A percentile compares a stretch with the other conserved stretches of the same genome.
These are phyloP conservation scores for Drosophila percnosoma DNA, from an alignment of 2,888 invertebrate genomes.

Conservation along the genomic window DNA sequence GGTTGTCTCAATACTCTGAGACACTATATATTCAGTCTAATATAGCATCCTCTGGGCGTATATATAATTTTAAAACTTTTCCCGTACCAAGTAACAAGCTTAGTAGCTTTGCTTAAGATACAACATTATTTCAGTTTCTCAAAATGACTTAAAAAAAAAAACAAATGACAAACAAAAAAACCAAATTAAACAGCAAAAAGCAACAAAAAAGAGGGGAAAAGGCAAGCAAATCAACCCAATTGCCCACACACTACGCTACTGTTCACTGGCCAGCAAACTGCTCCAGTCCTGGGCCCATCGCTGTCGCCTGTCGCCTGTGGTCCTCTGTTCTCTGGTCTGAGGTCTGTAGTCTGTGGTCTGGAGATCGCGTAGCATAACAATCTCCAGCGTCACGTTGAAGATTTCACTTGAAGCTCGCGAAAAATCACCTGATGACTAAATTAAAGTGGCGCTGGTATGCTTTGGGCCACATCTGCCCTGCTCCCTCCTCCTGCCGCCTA, in stretches of 20 bases:
- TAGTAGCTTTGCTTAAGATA: not conserved
- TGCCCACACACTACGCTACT: slow-evolving; percentile 74
- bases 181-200: slow-evolving; percentile 17
- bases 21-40: not conserved
- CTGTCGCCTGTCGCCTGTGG: slow-evolving; percentile 11
- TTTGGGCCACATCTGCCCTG: slow-evolving; percentile 61
- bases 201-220: not conserved
- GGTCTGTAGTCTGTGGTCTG: slow-evolving; percentile 20
- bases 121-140: slow-evolving; percentile 13
- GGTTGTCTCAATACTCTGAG: not conserved
- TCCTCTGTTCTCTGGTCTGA: not conserved
- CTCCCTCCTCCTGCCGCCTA: not conserved
- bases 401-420: slow-evolving; percentile 82
- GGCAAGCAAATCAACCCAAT: slow-evolving; percentile 65
- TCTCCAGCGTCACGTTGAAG: slow-evolving; percentile 83
- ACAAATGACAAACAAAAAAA: slow-evolving; percentile 14
- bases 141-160: slow-evolving; percentile 8
- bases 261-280: slow-evolving; percentile 47
- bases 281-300: slow-evolving; percentile 16
- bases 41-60: not conserved
- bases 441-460: slow-evolving; percentile 82
- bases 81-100: not conserved
- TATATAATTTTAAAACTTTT: not conserved
- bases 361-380: slow-evolving; percentile 76
- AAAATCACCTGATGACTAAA: slow-evolving; percentile 83